Evolutionary conservation across 2,888 invertebrate genomes (phyloP).

Genomic region (Tenthredo distinguenda): DNA sequence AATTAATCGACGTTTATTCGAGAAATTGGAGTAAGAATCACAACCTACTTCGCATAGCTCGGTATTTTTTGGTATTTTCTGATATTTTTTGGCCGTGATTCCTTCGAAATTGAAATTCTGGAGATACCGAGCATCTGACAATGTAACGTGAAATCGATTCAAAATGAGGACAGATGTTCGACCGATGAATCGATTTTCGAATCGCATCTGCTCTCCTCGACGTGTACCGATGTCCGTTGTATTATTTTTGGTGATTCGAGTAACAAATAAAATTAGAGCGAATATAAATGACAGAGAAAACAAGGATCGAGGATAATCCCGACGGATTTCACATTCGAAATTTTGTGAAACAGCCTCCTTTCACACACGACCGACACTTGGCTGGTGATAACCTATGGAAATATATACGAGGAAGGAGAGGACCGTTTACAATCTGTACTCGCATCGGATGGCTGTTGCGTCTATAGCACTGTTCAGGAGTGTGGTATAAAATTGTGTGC

Average conservation of each 20-base stretch:
- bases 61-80: no score
- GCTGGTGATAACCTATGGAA: background rate
- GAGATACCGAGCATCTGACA: background rate
- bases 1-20: background rate
- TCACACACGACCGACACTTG: background rate
- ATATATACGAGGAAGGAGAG: constrained; percentile 16
- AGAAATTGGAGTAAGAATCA: background rate
- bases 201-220: background rate
- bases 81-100: background rate
- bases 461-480: background rate
- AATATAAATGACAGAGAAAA: background rate
- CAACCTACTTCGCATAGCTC: background rate
- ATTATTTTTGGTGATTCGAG: constrained; percentile 6
- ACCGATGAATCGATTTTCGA: constrained; percentile 31
- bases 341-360: background rate
- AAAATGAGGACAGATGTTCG: constrained; percentile 37
- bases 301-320: background rate
- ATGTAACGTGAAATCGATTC: background rate
- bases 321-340: background rate
- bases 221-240: background rate
- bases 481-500: background rate
- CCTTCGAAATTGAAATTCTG: background rate
- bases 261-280: background rate
- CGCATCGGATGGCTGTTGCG: background rate
- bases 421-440: background rate